These are phyloP conservation scores for Urocyon cinereoargenteus DNA, from an alignment of 2,797 vertebrate species.

Conservation along the genomic window DNA sequence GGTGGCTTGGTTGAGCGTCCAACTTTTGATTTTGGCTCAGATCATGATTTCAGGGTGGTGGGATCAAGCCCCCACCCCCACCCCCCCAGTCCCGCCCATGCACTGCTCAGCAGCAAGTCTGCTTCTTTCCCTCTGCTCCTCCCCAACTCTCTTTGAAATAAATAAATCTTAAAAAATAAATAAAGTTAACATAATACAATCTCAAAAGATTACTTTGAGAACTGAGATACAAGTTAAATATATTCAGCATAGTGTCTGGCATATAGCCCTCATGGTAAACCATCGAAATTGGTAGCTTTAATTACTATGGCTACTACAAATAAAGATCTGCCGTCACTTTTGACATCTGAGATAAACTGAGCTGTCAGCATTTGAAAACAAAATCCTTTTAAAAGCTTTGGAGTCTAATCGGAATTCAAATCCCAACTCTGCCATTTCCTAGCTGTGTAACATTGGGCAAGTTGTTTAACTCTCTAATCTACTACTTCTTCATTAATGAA, in stretches of 20 bases:
- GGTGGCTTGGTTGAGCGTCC: neutral
- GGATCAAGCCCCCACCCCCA: neutral
- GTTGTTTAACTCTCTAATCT: neutral
- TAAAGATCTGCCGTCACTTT: neutral
- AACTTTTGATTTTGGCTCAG: neutral
- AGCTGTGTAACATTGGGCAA: neutral
- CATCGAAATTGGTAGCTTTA: slow-evolving; percentile 24
- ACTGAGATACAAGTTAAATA: slow-evolving; percentile 25
- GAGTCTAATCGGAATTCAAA: neutral
- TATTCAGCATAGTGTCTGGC: neutral
- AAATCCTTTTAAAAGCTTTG: neutral
- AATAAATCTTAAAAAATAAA: neutral
- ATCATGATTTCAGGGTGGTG: neutral
- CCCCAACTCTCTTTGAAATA: neutral
- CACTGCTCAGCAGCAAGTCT: neutral
- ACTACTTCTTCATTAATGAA: slow-evolving; percentile 1
- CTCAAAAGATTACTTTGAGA: slow-evolving; percentile 24
- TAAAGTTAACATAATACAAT: slow-evolving; percentile 36
- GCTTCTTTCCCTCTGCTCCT: neutral
- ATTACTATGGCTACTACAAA: neutral
- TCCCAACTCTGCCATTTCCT: neutral
- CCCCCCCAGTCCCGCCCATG: neutral
- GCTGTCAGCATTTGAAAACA: slow-evolving; percentile 13
- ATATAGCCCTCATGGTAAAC: neutral
- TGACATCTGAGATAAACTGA: neutral